Base-by-base conservation (phyloP, 2,797 vertebrate species). In the Gambelia wislizenii region DNA sequence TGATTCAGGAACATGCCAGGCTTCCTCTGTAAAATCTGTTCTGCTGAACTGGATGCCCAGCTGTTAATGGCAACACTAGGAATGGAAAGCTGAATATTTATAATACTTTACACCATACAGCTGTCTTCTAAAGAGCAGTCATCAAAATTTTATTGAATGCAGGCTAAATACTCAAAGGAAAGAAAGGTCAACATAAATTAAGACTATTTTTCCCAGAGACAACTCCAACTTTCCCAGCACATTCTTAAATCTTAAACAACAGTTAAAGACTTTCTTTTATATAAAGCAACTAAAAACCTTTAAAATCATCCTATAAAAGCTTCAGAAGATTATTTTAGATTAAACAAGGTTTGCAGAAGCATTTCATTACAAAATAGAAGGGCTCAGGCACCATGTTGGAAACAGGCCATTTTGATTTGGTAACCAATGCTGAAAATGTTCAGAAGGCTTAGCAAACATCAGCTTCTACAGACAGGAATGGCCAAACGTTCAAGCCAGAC, bases 161-260 rank as follows among this genome's bases (percentile, higher is more conserved):
- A 92, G 95, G 87, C 94, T 94, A 96, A 97, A 97, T 96, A 96
- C 95, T 97, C 96, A 93, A 96, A 97, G 96, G 96, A 96, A 96
- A 96, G 96, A 97, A 97, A 97, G 97, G 97, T 97, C 96, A 97
- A 96, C 94, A 96, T 97, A 97, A 97, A 97, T 97, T 97, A 97
- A 96, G 96, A 94, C 93, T 96, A 95, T 94, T 95, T 96, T 96
- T 97, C 93, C 94, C 93, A 93, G 92, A 95, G 95, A 96, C 95
- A 97, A 96, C 93, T 75, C 92, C 88, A 95, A 93, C 76, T 90
- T 95, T 96, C 92, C 82, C 96, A 96, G 92, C 85, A 94, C 80
- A 2, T 95, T 91, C 92, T 91, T 95, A 95, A 95, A 95, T 94
- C 93, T 95, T 93, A 93, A 90, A 88, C 85, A 91, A 93, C 74